Evolutionary conservation across 2,113 vertebrate genomes (phyloP), one percentile per base, ranked within the genome.

Genomic region (Synchiropus splendidus): DNA sequence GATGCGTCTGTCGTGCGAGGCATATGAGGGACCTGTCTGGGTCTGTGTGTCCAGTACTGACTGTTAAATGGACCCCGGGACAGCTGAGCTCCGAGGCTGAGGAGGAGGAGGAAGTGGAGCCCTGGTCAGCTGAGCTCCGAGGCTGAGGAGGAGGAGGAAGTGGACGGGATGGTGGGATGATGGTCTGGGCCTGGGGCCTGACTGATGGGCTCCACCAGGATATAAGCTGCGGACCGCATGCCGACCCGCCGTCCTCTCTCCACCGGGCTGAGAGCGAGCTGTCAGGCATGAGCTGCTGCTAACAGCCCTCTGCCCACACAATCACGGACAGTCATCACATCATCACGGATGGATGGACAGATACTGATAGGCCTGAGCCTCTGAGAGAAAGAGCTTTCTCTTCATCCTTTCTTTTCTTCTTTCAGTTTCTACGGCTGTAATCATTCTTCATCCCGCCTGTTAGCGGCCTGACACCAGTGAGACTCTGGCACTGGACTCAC

Each of bases 321-420:
- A 79, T 79, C 75, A 73, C 64, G 69, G 61, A 36, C 62, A 66
- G 70, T 78, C 58, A 34, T 80, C 71, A 77, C 46, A 47, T 45
- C 12, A 36, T 46, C 48, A 55, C 11, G 46, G 69, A 64, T 66
- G 64, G 59, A 78, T 70, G 56, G 60, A 55, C 59, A 60, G 54
- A 47, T 51, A 61, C 40, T 55, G 54, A 70, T 72, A 64, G 44
- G 57, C 18, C 51, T 51, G n/a, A 49, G 31, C 47, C 51, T 54
- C 59, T 67, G 50, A 61, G 57, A 62, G 61, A 64, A 67, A 36
- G 31, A 40, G 34, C 27, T 36, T 41, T 39, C 10, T 18, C 51
- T 45, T 37, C 40, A 18, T 48, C 42, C 18, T 47, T 48, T 48
- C 41, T 55, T 61, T 45, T 52, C 51, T 45, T 31, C 42, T 57